Evolutionary conservation across 2,113 vertebrate species (phyloP).

Genomic region (Apaloderma vittatum): DNA sequence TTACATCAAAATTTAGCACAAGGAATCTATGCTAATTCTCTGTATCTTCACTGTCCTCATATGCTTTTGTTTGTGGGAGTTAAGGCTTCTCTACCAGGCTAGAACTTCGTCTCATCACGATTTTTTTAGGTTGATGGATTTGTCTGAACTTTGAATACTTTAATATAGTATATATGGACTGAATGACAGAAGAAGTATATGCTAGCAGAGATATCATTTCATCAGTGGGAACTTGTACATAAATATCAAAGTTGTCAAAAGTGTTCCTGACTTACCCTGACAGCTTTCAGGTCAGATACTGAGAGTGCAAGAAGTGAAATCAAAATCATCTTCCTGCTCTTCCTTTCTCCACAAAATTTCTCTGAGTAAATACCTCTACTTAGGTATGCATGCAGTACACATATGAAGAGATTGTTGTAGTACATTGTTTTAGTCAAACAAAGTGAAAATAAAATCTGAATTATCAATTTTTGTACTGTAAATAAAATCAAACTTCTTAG

Average conservation of each 20-base stretch:
- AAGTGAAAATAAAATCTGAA: background rate
- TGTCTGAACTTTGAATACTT: background rate
- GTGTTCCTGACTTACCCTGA: background rate
- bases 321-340: background rate
- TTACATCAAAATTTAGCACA: constrained; percentile 10
- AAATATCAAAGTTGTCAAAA: background rate
- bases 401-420: background rate
- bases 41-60: background rate
- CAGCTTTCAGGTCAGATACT: constrained; percentile 13
- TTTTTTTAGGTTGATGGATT: background rate
- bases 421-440: background rate
- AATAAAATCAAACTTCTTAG: background rate
- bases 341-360: background rate
- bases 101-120: background rate
- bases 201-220: background rate
- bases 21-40: background rate
- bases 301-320: background rate
- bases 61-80: background rate
- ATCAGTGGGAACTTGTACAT: constrained; percentile 14
- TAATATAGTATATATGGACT: background rate
- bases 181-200: constrained; percentile 5
- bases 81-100: background rate
- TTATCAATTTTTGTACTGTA: background rate
- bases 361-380: background rate
- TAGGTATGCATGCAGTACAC: background rate